These are phyloP conservation scores for Actenoides hombroni DNA, from an alignment of 2,113 vertebrate genomes.

Conservation along the genomic window DNA sequence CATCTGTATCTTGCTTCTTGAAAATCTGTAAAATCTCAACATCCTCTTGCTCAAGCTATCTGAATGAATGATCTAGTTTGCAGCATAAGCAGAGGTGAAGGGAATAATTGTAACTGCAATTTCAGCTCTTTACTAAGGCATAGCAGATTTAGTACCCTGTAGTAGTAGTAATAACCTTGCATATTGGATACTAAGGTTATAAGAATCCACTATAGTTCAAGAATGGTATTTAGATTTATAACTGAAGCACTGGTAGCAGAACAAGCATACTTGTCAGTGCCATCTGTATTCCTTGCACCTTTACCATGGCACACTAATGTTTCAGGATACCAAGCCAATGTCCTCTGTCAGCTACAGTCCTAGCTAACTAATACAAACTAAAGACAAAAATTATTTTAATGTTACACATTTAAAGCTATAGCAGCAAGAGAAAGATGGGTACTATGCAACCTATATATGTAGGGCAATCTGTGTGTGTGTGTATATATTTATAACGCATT, in stretches of 20 bases:
- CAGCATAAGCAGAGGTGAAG: neutral
- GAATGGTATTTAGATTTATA: neutral
- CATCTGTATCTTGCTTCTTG: neutral
- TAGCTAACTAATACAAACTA: neutral
- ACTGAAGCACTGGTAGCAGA: neutral
- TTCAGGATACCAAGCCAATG: neutral
- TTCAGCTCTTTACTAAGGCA: neutral
- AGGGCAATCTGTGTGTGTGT: neutral
- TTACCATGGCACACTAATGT: neutral
- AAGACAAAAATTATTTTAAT: neutral
- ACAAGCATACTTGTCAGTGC: neutral
- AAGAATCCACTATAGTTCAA: neutral
- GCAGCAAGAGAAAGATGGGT: neutral
- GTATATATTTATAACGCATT: neutral
- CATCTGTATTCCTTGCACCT: neutral
- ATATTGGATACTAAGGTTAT: neutral
- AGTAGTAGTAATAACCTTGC: neutral
- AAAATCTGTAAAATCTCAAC: neutral
- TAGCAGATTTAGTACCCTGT: neutral
- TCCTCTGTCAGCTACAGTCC: neutral
- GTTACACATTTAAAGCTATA: neutral
- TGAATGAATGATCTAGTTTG: neutral
- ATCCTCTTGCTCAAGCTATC: neutral
- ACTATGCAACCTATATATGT: neutral
- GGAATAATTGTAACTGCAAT: neutral